A percentile compares a stretch with the other conserved stretches of the same genome.
Evolutionary conservation across 2,113 vertebrate genomes (phyloP).

Genomic region (Vulpes lagopus): DNA sequence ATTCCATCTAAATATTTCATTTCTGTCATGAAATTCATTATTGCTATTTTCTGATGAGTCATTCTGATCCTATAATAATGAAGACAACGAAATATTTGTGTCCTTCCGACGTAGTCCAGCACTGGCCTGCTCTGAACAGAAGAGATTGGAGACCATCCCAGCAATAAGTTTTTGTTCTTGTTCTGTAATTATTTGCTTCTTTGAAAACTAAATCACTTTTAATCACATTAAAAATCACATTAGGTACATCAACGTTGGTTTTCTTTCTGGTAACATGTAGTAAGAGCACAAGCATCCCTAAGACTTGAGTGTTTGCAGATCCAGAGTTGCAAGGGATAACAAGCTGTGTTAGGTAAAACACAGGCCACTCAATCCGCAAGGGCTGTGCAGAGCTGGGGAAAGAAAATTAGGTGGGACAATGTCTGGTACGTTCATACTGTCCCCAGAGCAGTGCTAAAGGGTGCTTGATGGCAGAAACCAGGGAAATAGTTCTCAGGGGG

Average conservation of each 20-base stretch:
- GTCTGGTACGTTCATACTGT: background rate
- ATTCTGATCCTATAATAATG: background rate
- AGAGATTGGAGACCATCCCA: background rate
- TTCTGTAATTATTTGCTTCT: slow-evolving; percentile 62
- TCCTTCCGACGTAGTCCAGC: background rate
- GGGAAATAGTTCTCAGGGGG: background rate
- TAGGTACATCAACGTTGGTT: slow-evolving; percentile 11
- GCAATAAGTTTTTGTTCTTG: background rate
- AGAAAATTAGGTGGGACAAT: background rate
- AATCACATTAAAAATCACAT: slow-evolving; percentile 65
- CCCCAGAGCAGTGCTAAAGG: background rate
- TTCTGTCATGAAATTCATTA: background rate
- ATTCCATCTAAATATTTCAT: background rate
- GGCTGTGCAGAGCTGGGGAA: background rate
- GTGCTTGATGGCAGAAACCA: background rate
- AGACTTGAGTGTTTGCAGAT: background rate
- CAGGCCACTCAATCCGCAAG: background rate
- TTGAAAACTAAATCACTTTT: slow-evolving; percentile 59
- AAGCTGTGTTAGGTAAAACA: background rate
- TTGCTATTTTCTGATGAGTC: background rate
- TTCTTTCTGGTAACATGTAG: slow-evolving; percentile 29
- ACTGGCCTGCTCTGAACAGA: background rate
- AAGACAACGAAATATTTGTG: background rate
- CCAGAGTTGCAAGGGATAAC: background rate
- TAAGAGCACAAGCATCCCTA: background rate